Evolutionary conservation across 1,140 invertebrate species (phyloP), one percentile per base, ranked within the genome.

Genomic region (Pomphorhynchus laevis): DNA sequence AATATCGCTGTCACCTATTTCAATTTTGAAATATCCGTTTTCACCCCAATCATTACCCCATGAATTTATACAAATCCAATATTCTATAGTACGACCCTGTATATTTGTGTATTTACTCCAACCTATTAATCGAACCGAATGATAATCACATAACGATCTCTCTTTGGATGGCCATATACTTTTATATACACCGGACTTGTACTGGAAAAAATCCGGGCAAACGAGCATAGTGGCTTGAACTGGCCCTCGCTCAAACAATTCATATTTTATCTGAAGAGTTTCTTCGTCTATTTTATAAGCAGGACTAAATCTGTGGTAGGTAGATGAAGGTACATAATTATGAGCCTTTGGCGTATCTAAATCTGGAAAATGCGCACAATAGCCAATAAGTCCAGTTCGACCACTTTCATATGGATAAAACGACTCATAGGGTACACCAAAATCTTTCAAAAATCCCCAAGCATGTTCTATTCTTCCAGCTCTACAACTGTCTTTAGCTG

Each of bases 1-100:
- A n/a, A n/a, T n/a, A 29, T 42, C 36, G 17, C 38, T 21, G 1
- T 35, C 40, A 3, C 23, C 23, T 5, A 37, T 42, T 35, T 36
- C 40, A 8, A 20, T 37, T 18, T 6, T 9, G 2, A 14, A 29
- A 29, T 29, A 3, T 12, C 11, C 5, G 14, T 14, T 57, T 53
- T 84, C 74, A 5, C 79, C 80, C 77, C 79, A 89, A 25, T 65
- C 55, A 0, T 50, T 46, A 3, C 79, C 77, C 79, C 79, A 89
- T 5, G 74, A 77, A 55, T 84, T 64, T 31, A 72, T 72, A 18
- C 69, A 72, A 47, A 75, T 61, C 77, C 41, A 43, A 16, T 43
- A 43, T 5, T 29, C 25, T 6, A 40, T 22, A 12, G n/a, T 24
- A n/a, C 39, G 25, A 18, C 39, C 41, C 6, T 18, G n/a, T n/a